Percentiles rank a stretch among this genome's conserved stretches.
Conservation (phyloP, 2,888 invertebrate species). For the Pardosa pseudoannulata region DNA sequence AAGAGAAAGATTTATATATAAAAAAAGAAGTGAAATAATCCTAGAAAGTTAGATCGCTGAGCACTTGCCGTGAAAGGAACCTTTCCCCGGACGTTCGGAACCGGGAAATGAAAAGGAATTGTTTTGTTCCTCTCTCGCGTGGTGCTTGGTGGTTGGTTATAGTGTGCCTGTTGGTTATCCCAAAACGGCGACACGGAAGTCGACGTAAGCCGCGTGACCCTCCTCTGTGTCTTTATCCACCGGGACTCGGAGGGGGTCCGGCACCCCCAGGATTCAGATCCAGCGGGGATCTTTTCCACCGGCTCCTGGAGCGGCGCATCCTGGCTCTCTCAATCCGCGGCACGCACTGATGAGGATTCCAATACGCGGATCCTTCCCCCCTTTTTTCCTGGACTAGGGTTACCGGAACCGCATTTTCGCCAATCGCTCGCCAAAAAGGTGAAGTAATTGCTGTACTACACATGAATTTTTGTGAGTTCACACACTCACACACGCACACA, state of each 20-base stretch:
- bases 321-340: slow-evolving; percentile 32
- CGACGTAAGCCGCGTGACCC: too few species aligned
- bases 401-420: slow-evolving; percentile 13
- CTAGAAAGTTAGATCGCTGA: too few species aligned
- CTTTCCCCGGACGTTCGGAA: too few species aligned
- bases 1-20: too few species aligned
- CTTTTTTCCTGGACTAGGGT: slow-evolving; percentile 34
- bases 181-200: too few species aligned
- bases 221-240: not conserved
- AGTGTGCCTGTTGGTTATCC: too few species aligned
- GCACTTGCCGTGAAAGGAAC: too few species aligned
- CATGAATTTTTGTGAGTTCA: not conserved
- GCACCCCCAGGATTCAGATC: slow-evolving; percentile 31
- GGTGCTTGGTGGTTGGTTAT: too few species aligned
- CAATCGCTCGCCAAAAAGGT: not conserved
- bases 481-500: too few species aligned
- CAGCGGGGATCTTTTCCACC: slow-evolving; percentile 49
- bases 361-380: slow-evolving; percentile 31
- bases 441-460: not conserved
- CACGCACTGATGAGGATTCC: slow-evolving; percentile 35
- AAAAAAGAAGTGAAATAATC: too few species aligned
- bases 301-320: slow-evolving; percentile 45
- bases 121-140: too few species aligned
- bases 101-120: too few species aligned
- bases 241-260: slow-evolving; percentile 3